Evolutionary conservation across 2,797 vertebrate species (phyloP), one percentile per base, ranked within the genome.

Genomic region (Erpetoichthys calabaricus): DNA sequence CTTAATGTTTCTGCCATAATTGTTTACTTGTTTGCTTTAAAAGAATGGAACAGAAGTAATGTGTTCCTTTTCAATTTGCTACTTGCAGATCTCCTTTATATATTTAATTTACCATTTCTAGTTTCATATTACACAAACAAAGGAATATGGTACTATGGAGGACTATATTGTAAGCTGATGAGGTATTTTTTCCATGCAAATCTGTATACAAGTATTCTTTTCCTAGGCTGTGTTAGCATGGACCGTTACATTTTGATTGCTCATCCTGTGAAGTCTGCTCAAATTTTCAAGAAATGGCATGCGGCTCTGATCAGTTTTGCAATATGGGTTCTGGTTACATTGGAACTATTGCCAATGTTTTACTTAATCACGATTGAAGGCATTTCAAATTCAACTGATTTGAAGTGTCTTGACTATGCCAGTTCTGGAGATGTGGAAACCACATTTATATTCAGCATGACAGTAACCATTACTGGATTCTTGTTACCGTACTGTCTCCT

Each of bases 201-300:
- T 45, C 63, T 68, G 62, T 68, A 68, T 55, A 43, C 62, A 6
- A 68, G 67, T 8, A 64, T 68, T 5, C 59, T 68, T 10, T 64
- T 68, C 45, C 49, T 68, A 5, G 58, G 53, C 47, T 59, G 56
- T 49, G 51, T 65, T 4, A 68, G 58, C 53, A 47, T 60, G 4
- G 65, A 65, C 9, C 64, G 62, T 4, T 68, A 65, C 44, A 45
- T 62, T 4, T 55, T 64, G 10, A 58, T 65, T 9, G 58, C 51
- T 3, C 54, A 47, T 45, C 58, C 60, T 42, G 44, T 53, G 52
- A 60, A 9, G 10, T 4, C 41, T 2, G 43, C 51, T 4, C 3
- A 51, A 3, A 51, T 58, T 58, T 44, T 51, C 4, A 58, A 8
- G 49, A 58, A 52, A 44, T 51, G 6, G 55, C 7, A 8, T 5